Evolutionary conservation across 2,113 vertebrate species (phyloP).

Genomic region (Empidonax traillii): DNA sequence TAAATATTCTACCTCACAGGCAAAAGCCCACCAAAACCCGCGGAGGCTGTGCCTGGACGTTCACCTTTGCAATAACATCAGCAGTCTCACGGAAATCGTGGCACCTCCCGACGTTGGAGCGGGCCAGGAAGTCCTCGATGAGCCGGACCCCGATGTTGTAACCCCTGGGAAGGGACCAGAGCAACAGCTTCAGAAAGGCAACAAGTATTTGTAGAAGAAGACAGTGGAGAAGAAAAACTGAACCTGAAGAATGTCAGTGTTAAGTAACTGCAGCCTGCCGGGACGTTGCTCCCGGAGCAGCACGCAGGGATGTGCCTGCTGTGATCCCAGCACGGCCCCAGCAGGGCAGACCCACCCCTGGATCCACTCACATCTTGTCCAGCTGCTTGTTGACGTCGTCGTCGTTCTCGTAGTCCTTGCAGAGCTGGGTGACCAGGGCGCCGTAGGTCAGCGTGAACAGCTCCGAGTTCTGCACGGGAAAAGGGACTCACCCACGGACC

Average conservation of each 20-base stretch:
- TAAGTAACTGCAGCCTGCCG: background rate
- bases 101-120: conserved; percentile 96
- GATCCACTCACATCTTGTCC: conserved; percentile 92
- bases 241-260: background rate
- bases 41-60: background rate
- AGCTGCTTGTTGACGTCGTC: conserved; percentile 99
- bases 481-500: background rate
- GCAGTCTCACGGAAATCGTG: conserved; percentile 99
- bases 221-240: fast-evolving
- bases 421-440: conserved; percentile 95
- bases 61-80: conserved; percentile 97
- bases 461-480: conserved; percentile 89
- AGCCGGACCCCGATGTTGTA: conserved; percentile 98
- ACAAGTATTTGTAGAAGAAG: background rate
- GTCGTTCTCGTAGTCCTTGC: conserved; percentile 98
- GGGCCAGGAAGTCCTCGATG: conserved; percentile 97
- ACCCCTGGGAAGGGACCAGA: conserved; percentile 80
- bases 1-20: background rate
- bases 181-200: background rate
- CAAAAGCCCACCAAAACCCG: background rate
- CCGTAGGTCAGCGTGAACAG: conserved; percentile 97
- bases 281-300: background rate
- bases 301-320: background rate
- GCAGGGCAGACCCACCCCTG: fast-evolving
- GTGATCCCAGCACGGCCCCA: background rate